These are phyloP conservation scores for Ailuropoda melanoleuca DNA, from an alignment of 2,113 vertebrate genomes.

Conservation along the genomic window DNA sequence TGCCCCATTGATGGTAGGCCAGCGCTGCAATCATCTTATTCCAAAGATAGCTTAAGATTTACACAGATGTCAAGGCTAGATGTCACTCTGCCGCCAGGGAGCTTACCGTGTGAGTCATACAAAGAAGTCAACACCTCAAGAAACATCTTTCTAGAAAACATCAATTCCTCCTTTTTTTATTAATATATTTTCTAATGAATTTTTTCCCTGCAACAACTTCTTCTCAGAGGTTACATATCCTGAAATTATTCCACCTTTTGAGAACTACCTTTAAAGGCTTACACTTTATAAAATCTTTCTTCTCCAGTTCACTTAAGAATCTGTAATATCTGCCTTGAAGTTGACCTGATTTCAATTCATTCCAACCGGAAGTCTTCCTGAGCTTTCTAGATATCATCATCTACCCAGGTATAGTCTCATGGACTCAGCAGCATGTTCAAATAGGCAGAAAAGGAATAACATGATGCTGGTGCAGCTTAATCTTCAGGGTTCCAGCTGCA, in stretches of 20 bases:
- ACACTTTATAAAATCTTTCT: neutral
- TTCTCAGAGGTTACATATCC: constrained; percentile 5
- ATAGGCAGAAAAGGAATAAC: neutral
- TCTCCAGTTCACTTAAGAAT: neutral
- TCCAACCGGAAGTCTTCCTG: constrained; percentile 17
- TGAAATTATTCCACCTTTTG: neutral
- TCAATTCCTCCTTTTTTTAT: neutral
- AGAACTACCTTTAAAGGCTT: neutral
- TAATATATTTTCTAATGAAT: constrained; percentile 4
- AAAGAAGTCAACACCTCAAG: neutral
- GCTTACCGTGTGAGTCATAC: neutral
- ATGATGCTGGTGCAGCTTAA: neutral
- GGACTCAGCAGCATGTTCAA: neutral
- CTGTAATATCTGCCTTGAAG: neutral
- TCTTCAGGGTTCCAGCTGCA: neutral
- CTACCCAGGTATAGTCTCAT: neutral
- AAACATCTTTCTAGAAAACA: constrained; percentile 42
- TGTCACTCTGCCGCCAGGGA: neutral
- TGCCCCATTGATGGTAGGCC: neutral
- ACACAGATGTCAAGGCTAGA: neutral
- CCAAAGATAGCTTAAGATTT: neutral
- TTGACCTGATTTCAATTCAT: neutral
- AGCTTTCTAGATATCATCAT: neutral
- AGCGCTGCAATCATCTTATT: neutral
- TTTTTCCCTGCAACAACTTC: neutral